Base-by-base conservation (phyloP, 2,888 invertebrate species). In the Brachyptera risi region DNA sequence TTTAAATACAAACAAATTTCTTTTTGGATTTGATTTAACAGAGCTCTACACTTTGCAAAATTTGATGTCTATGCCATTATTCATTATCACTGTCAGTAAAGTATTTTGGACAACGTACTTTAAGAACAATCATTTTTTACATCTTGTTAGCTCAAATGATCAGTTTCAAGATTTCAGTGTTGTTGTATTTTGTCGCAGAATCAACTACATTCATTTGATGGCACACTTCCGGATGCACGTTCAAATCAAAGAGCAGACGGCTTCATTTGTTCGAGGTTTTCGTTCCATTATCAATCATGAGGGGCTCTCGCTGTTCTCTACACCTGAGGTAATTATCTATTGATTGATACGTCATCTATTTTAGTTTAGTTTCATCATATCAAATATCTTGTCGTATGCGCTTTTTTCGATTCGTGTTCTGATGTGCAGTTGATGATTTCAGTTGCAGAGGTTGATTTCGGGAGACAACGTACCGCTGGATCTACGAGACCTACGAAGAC, bases 181-280 rank as follows among this genome's bases (percentile, higher is more conserved):
- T 31, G 5, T 5, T 31, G 11, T n/a, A 40, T 40, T 64, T 23
- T 17, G 27, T 68, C 81, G 60, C 76, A 93, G 93, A 78, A 96
- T 99, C 68, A 92, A 94, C 72, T 99, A 99, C 75, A 95, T 99
- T 58, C 99, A 99, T 75, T 80, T 94, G 72, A 96, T 96, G 94
- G 99, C 99, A 0, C 95, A 96, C 76, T 98, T 97, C 75, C 87
- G 96, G 65, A 97, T 99, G 93, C 94, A 97, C 74, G 88, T 91
- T 7, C 98, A 98, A 79, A 99, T 99, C 66, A 91, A 92, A 71
- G 95, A 97, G 68, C 99, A 99, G 77, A 96, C 96, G 0, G 85
- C 89, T 50, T 95, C 97, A 5, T 99, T 99, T 73, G 95, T 97
- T 66, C 87, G 90, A 70, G 99, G 98, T 1, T 99, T 99, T 73